phyloP scores from a whole-genome alignment of 2,113 vertebrate genomes.

The Caretta caretta region DNA sequence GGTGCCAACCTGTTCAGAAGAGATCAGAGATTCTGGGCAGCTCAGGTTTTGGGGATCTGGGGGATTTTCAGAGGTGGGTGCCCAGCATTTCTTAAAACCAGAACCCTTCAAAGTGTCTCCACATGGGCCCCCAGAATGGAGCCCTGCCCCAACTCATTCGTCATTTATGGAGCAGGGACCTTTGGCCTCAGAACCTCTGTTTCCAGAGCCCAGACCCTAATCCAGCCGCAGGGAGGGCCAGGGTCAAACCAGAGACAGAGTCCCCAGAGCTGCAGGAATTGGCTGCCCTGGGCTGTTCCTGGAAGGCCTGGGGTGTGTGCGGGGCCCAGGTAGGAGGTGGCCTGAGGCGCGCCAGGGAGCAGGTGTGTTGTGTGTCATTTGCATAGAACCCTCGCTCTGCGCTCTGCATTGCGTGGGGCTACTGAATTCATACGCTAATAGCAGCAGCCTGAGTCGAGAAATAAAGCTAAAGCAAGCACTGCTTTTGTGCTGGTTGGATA shows the following conservation, averaged over 20 bases:
- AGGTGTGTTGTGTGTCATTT: background rate
- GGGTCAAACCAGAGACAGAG: background rate
- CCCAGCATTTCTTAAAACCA: background rate
- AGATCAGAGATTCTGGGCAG: background rate
- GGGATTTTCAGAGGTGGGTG: background rate
- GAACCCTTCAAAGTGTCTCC: background rate
- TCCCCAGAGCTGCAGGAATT: background rate
- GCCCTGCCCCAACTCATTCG: background rate
- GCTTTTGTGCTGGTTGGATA: rapidly evolving
- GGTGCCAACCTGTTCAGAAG: background rate
- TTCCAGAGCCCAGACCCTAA: too few relatives aligned
- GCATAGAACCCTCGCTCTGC: background rate
- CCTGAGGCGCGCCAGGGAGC: background rate
- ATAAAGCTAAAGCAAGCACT: slow-evolving; percentile 22
- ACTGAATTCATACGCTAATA: background rate
- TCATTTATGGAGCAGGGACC: background rate
- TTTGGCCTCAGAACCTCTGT: too few relatives aligned
- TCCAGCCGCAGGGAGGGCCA: background rate
- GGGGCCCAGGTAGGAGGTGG: background rate
- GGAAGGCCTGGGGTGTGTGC: too few relatives aligned
- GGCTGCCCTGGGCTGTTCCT: too few relatives aligned
- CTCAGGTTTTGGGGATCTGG: background rate
- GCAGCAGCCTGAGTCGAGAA: background rate
- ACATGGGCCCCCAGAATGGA: background rate
- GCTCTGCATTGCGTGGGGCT: background rate